phyloP scores from a whole-genome alignment of 1,140 invertebrate genomes.

The Caenorhabditis briggsae region DNA sequence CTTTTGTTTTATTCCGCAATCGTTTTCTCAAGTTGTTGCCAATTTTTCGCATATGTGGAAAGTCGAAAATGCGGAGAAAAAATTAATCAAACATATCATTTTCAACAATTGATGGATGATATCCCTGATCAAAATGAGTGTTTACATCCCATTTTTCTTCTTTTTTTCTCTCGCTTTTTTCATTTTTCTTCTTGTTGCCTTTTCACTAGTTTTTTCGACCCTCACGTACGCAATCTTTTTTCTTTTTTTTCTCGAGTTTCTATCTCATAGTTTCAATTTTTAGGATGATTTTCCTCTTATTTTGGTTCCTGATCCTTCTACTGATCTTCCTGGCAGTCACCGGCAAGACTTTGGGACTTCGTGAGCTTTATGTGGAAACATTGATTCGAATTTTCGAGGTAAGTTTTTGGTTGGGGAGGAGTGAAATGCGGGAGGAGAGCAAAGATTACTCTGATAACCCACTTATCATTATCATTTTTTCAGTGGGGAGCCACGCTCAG shows the following conservation, averaged over 20 bases:
- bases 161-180: background rate
- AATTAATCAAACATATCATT: background rate
- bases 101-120: slow-evolving; percentile 29
- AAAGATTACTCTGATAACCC: background rate
- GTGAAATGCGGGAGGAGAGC: too few relatives aligned
- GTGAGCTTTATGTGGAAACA: slow-evolving; percentile 52
- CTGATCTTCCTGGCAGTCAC: slow-evolving; percentile 59
- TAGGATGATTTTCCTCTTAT: slow-evolving; percentile 49
- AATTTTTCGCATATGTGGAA: background rate
- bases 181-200: slow-evolving; percentile 22
- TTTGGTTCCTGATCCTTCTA: slow-evolving; percentile 54
- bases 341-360: slow-evolving; percentile 56
- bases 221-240: background rate
- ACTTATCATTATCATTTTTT: background rate
- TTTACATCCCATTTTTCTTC: slow-evolving; percentile 39
- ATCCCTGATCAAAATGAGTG: slow-evolving; percentile 39
- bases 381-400: slow-evolving; percentile 60
- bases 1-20: slow-evolving; percentile 39
- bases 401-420: background rate
- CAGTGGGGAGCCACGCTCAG: slow-evolving; percentile 41
- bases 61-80: background rate
- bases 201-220: slow-evolving; percentile 14
- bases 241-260: background rate
- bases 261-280: background rate
- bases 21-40: background rate